Conservation (phyloP, 1,140 invertebrate species). For the Bacillus rossius region DNA sequence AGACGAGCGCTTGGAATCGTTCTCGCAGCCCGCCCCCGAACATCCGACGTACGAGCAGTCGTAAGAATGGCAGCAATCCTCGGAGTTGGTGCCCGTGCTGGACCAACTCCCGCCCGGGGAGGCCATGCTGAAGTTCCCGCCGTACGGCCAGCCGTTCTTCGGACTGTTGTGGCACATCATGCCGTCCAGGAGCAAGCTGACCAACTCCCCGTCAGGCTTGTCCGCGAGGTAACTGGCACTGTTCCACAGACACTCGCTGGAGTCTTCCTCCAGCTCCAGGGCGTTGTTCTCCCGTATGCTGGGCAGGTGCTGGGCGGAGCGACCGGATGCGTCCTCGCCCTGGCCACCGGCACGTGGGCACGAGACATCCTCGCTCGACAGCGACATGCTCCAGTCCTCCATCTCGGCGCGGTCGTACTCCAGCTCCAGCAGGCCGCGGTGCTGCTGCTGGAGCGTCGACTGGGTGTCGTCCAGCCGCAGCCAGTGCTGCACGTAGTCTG, state of each 20-base stretch:
- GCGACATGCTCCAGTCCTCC: conserved; percentile 71
- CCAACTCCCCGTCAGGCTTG: conserved; percentile 45
- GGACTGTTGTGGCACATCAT: not conserved
- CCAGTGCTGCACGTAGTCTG: conserved; percentile 71
- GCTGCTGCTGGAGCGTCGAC: conserved; percentile 56
- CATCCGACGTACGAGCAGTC: conserved; percentile 21
- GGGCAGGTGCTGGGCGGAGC: conserved; percentile 31
- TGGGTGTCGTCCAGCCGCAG: conserved; percentile 61
- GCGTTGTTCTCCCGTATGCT: conserved; percentile 67
- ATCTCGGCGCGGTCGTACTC: conserved; percentile 69
- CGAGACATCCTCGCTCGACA: conserved; percentile 57
- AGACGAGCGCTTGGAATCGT: conserved; percentile 57
- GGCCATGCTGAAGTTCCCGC: conserved; percentile 32
- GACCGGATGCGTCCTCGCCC: not conserved
- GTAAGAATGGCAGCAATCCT: conserved; percentile 41
- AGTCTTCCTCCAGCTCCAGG: conserved; percentile 64
- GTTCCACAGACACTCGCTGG: conserved; percentile 68
- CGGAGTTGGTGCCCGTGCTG: conserved; percentile 43
- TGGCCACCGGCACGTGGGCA: not conserved
- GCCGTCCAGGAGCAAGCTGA: conserved; percentile 39
- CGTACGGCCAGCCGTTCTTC: conserved; percentile 8
- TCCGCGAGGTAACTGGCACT: conserved; percentile 53
- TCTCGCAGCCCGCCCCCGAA: conserved; percentile 16
- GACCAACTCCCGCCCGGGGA: conserved; percentile 60
- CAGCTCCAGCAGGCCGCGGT: conserved; percentile 58